Percentiles rank a stretch among this genome's conserved stretches.
phyloP scores from a whole-genome alignment of 2,888 invertebrate species.

The Drosophila ustulata region DNA sequence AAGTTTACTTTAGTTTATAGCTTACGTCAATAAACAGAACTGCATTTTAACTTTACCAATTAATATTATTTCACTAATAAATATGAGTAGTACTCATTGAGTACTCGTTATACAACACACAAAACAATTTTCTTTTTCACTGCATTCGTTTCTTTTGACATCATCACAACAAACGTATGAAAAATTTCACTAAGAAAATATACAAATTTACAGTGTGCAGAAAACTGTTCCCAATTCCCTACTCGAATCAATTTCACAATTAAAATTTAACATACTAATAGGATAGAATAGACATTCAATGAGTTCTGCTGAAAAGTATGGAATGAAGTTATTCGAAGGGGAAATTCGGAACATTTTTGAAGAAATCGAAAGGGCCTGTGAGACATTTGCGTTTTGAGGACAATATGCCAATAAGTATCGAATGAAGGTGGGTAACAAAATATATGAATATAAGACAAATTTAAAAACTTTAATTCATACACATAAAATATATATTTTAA shows the following conservation, averaged over 20 bases:
- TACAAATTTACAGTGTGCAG: background rate
- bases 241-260: background rate
- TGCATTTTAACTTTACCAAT: conserved; percentile 57
- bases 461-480: background rate
- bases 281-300: background rate
- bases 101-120: conserved; percentile 15
- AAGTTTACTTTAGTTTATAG: conserved; percentile 31
- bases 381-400: conserved; percentile 55
- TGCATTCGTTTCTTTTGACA: conserved; percentile 22
- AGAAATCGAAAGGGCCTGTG: conserved; percentile 46
- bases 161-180: conserved; percentile 61
- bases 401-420: conserved; percentile 55
- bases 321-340: background rate
- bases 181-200: conserved; percentile 52
- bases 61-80: conserved; percentile 63
- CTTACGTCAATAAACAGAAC: conserved; percentile 37
- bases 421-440: conserved; percentile 23
- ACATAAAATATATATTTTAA: background rate
- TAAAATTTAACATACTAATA: background rate
- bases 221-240: background rate
- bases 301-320: background rate
- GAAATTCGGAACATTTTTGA: background rate
- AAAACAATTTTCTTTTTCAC: conserved; percentile 21
- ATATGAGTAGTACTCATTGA: conserved; percentile 27
- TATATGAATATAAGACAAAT: background rate